phyloP scores from a whole-genome alignment of 2,113 vertebrate genomes.

The Gavia stellata region DNA sequence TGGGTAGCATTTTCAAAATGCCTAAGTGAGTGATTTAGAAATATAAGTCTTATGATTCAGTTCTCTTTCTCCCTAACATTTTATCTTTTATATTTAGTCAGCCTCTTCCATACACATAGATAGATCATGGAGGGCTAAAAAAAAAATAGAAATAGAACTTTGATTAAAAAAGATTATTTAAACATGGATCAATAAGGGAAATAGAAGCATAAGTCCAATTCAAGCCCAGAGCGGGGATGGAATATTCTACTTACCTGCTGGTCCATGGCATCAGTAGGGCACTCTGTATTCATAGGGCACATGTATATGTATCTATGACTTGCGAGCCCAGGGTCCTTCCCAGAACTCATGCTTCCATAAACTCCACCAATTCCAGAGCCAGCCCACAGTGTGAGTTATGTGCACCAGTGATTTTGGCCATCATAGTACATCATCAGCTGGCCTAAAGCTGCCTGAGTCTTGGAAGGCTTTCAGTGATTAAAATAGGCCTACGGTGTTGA shows the following conservation, averaged over 20 bases:
- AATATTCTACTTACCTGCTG: neutral
- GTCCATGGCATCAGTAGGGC: neutral
- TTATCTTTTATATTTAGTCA: neutral
- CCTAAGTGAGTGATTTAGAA: neutral
- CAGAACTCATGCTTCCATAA: neutral
- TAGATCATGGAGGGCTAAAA: neutral
- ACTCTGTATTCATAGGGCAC: neutral
- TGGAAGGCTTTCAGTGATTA: neutral
- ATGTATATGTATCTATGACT: neutral
- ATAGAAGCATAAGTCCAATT: neutral
- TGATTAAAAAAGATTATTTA: neutral
- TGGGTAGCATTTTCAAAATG: neutral
- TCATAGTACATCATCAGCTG: neutral
- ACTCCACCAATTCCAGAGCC: neutral
- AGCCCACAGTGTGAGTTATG: neutral
- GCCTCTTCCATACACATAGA: neutral
- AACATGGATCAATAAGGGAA: neutral
- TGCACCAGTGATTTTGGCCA: neutral
- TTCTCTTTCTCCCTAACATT: neutral
- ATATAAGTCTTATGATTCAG: neutral
- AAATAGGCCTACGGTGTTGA: neutral
- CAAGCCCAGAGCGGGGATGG: neutral
- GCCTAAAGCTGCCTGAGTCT: neutral
- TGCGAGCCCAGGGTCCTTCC: fast-evolving
- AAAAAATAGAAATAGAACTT: neutral